A percentile compares a stretch with the other conserved stretches of the same genome.
Evolutionary conservation across 92 coral and sea anemone genomes (phyloP).

Genomic region (Palythoa grandiflora): DNA sequence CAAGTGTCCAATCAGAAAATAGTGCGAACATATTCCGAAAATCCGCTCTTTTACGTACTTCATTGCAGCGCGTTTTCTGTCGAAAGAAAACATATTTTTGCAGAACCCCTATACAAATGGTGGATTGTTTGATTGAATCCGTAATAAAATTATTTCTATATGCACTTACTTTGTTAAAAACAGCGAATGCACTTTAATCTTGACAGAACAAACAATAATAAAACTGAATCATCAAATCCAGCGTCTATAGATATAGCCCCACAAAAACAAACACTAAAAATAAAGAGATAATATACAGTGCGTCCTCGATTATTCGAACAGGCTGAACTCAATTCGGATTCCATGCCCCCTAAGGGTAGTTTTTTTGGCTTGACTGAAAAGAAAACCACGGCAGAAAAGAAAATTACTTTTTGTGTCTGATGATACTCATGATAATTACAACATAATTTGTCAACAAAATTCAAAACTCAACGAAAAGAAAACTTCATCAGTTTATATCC

Average conservation of each 20-base stretch:
- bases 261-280: too few relatives aligned
- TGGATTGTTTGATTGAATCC: conserved; percentile 11
- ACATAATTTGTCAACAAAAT: too few relatives aligned
- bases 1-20: conserved; percentile 15
- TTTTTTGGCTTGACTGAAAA: too few relatives aligned
- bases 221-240: too few relatives aligned
- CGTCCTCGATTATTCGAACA: too few relatives aligned
- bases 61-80: conserved; percentile 13
- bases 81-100: conserved; percentile 4
- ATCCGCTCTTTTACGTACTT: conserved; percentile 14
- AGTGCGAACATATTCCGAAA: conserved; percentile 26
- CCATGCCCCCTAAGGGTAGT: neutral
- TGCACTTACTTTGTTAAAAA: neutral
- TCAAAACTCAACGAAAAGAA: neutral
- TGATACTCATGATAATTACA: too few relatives aligned
- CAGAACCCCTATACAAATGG: conserved; percentile 15
- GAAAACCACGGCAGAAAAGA: too few relatives aligned
- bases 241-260: too few relatives aligned
- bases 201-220: neutral
- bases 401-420: too few relatives aligned
- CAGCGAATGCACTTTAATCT: neutral
- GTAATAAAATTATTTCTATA: too few relatives aligned
- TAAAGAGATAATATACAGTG: too few relatives aligned
- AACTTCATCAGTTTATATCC: neutral
- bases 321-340: conserved; percentile 5